Evolutionary conservation across 2,113 vertebrate species (phyloP), one percentile per base, ranked within the genome.

Genomic region (Aegithalos caudatus): DNA sequence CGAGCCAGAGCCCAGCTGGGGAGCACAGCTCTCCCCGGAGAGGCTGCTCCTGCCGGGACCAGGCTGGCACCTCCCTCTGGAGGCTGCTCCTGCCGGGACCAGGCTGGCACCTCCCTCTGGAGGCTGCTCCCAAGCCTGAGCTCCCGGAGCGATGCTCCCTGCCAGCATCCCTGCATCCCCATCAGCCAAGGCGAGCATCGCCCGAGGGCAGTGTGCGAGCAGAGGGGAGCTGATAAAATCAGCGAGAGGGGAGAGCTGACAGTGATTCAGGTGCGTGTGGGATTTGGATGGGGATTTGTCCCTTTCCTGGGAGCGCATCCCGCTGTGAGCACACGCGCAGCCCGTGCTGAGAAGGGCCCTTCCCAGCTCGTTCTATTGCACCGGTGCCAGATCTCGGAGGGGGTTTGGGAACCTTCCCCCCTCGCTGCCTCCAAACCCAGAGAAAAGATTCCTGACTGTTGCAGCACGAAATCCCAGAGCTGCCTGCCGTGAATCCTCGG

Each of bases 391-490:
- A 77, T 73, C 93, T 95, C 44, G 0, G 71, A 90, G 77, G 86
- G 89, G 85, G 67, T 13, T 88, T 1, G 4, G 79, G 82, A 94
- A 67, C 67, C 51, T 94, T 93, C 90, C 82, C 82, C 92, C 44
- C 67, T 92, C 9, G 3, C 76, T 90, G 93, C 85, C 74, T 94
- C 74, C 21, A 71, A 93, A 51, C 85, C 31, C 67, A 1, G 33
- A 42, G 85, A 80, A 96, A 94, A 94, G 51, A 86, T 60, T 40
- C 67, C 76, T 92, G 64, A 47, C 67, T 88, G 40, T 15, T 86
- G 77, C 90, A 90, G 81, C 93, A 22, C 25, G 76, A 96, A 74
- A 93, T 83, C 79, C 56, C 88, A 92, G 79, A 67, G 88, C 82
- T 92, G 79, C 92, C 86, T 71, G 72, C 92, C 0, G 1, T 18